Conservation (phyloP, 2,888 invertebrate genomes). For the Pyrocoelia pectoralis region DNA sequence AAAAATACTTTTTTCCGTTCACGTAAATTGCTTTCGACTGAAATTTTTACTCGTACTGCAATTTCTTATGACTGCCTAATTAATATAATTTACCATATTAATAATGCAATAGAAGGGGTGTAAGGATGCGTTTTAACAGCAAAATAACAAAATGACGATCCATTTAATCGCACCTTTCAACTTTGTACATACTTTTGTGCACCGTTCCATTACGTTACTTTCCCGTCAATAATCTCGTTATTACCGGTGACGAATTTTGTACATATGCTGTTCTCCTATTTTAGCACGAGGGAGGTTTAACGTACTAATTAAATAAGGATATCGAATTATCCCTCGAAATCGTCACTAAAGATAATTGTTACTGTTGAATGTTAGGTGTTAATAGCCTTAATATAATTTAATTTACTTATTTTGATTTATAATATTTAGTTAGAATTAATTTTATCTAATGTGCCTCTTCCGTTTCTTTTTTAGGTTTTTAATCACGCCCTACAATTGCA, state of each 20-base stretch:
- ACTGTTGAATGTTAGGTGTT: conserved; percentile 47
- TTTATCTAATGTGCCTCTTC: conserved; percentile 4
- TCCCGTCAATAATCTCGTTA: conserved; percentile 12
- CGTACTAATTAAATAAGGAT: conserved; percentile 31
- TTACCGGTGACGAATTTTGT: conserved; percentile 25
- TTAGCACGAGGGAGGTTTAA: conserved; percentile 28
- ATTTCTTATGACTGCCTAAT: conserved; percentile 6
- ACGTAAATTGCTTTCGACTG: neutral
- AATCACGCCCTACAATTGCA: neutral
- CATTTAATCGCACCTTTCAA: neutral
- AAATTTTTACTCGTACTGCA: conserved; percentile 6
- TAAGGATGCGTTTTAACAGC: conserved; percentile 30
- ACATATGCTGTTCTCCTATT: conserved; percentile 29
- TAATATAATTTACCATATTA: conserved; percentile 6
- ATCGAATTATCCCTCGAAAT: conserved; percentile 34
- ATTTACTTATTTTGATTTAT: conserved; percentile 32
- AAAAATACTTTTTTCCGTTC: neutral
- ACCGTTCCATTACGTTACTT: conserved; percentile 24
- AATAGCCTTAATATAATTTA: conserved; percentile 39
- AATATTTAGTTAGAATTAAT: conserved; percentile 15
- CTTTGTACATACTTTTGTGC: conserved; percentile 17
- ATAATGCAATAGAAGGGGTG: conserved; percentile 12
- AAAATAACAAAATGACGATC: conserved; percentile 15
- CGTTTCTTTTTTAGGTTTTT: conserved; percentile 20
- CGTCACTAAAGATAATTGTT: conserved; percentile 40